These are phyloP conservation scores for Gallinago paraguaiae DNA, from an alignment of 2,113 vertebrate genomes.

Conservation along the genomic window DNA sequence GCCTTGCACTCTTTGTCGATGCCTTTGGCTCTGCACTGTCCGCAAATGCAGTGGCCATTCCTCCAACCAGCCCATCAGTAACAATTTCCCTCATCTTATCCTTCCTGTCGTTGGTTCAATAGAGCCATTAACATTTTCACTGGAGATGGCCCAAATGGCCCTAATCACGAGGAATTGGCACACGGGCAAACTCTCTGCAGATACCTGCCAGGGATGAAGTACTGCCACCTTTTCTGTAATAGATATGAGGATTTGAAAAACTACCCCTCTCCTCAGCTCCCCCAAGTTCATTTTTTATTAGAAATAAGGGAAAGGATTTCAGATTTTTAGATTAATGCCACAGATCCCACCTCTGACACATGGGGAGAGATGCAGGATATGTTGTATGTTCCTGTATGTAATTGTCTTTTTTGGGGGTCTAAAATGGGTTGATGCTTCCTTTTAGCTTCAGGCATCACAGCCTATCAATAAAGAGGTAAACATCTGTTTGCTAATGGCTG, in stretches of 20 bases:
- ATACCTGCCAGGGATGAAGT: neutral
- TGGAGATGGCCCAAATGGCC: neutral
- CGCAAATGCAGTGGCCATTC: fast-evolving
- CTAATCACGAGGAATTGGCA: neutral
- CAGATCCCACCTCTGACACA: fast-evolving
- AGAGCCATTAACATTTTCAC: slow-evolving; percentile 28
- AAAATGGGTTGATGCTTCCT: neutral
- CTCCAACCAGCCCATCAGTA: neutral
- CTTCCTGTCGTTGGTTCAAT: neutral
- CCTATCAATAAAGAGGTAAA: neutral
- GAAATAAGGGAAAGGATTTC: neutral
- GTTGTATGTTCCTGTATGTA: neutral
- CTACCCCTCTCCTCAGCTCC: neutral
- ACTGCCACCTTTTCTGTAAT: neutral
- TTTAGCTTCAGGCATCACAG: neutral
- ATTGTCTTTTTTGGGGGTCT: neutral
- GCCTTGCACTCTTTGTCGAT: neutral
- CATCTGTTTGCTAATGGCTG: neutral
- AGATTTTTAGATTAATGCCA: neutral
- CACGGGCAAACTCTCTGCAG: neutral
- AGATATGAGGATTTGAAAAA: neutral
- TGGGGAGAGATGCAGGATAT: neutral
- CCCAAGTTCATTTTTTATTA: neutral
- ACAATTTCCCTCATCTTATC: neutral
- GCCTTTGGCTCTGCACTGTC: neutral